Conservation (phyloP, 2,113 vertebrate species). For the Heloderma charlesbogerti region DNA sequence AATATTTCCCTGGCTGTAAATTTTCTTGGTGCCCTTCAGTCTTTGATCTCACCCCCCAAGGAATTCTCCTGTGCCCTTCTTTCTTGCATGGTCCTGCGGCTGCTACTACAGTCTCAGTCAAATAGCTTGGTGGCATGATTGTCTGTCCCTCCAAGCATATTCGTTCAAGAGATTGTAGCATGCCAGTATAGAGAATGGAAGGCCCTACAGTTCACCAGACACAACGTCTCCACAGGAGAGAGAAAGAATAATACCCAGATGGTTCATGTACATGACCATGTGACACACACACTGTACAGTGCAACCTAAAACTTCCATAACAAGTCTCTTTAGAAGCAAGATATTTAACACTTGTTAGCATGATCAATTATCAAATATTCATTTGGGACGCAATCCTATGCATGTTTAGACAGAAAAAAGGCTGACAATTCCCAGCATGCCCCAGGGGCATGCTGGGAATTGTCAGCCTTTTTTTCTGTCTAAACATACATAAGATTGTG, state of each 20-base stretch:
- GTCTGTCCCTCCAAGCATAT: neutral
- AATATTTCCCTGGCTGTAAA: neutral
- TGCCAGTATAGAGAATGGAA: neutral
- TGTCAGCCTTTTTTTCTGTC: too few relatives aligned
- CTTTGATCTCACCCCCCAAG: neutral
- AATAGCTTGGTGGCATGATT: neutral
- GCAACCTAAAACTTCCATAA: neutral
- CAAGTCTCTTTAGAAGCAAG: neutral
- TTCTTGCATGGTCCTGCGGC: neutral
- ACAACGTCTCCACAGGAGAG: neutral
- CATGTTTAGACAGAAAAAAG: too few relatives aligned
- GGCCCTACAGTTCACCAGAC: too few relatives aligned
- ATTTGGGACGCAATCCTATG: neutral
- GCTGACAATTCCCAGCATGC: too few relatives aligned
- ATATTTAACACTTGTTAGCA: neutral
- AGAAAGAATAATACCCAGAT: neutral
- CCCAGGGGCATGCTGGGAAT: too few relatives aligned
- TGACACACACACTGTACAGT: neutral
- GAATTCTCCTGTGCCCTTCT: neutral
- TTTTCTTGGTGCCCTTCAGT: neutral
- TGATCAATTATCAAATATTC: neutral
- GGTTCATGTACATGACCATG: neutral
- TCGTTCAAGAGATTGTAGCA: neutral
- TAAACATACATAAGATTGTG: too few relatives aligned
- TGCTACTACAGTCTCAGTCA: too few relatives aligned